phyloP scores from a whole-genome alignment of 2,797 vertebrate species.

The Naso thynnoides region DNA sequence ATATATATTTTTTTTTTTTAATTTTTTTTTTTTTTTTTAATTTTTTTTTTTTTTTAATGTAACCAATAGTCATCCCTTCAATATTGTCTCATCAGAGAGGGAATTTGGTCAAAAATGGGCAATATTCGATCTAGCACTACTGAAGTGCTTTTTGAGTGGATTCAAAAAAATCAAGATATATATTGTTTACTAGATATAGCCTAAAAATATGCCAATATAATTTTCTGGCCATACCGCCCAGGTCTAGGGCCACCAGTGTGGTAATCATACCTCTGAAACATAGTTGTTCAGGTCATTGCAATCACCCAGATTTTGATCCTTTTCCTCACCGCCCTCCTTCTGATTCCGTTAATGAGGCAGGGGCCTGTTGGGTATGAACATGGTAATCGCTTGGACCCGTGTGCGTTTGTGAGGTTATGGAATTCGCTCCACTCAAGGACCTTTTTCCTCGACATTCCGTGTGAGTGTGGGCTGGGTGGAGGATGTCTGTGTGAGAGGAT shows the following conservation, averaged over 20 bases:
- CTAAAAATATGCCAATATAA: no score
- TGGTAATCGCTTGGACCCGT: slow-evolving; percentile 35
- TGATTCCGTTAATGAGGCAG: slow-evolving; percentile 40
- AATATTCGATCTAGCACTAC: no score
- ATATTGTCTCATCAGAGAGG: no score
- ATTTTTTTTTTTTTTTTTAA: no score
- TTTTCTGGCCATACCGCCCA: no score
- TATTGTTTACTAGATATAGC: no score
- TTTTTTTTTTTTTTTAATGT: no score
- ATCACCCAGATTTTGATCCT: slow-evolving; percentile 9
- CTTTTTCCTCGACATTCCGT: slow-evolving; percentile 3
- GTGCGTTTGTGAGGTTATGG: not conserved
- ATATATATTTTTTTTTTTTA: no score
- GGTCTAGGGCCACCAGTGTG: slow-evolving; percentile 20
- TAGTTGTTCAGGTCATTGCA: not conserved
- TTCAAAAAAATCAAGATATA: no score
- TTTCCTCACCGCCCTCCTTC: slow-evolving; percentile 7
- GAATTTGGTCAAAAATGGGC: no score
- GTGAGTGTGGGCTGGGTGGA: not conserved
- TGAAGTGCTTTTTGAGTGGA: no score
- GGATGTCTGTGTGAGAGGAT: slow-evolving; percentile 3
- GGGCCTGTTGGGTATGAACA: slow-evolving; percentile 28
- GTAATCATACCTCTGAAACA: slow-evolving; percentile 7
- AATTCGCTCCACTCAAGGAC: slow-evolving; percentile 20
- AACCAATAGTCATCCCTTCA: no score